These are phyloP conservation scores for Gnatocerus cornutus DNA, from an alignment of 2,888 invertebrate species.

Conservation along the genomic window DNA sequence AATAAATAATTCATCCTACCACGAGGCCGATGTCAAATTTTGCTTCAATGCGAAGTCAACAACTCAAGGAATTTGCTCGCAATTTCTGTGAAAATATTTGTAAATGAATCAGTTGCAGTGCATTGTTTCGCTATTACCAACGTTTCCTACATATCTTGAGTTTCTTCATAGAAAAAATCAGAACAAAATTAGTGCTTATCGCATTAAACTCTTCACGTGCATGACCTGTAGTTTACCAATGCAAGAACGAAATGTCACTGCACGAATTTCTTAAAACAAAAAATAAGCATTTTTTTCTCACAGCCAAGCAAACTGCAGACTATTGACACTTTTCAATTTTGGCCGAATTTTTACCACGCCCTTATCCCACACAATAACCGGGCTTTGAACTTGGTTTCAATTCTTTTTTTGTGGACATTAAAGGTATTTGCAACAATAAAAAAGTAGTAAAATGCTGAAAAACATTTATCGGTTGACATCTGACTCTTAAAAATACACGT, in stretches of 20 bases:
- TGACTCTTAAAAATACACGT: conserved; percentile 3
- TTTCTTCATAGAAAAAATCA: background rate
- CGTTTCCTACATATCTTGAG: background rate
- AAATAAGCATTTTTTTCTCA: conserved; percentile 1
- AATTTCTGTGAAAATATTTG: conserved; percentile 2
- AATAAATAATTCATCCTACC: background rate
- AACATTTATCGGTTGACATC: conserved; percentile 5
- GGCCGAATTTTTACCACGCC: conserved; percentile 23
- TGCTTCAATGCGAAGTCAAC: background rate
- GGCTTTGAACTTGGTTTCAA: conserved; percentile 4
- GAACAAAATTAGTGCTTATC: background rate
- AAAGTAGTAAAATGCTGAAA: conserved; percentile 31
- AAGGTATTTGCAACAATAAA: conserved; percentile 31
- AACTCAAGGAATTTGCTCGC: background rate
- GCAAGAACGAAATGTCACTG: background rate
- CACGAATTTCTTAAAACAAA: conserved; percentile 2
- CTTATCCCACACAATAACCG: conserved; percentile 26
- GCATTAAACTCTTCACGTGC: conserved; percentile 4
- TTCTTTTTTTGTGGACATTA: conserved; percentile 18
- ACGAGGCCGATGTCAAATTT: conserved; percentile 2
- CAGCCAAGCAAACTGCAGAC: too few relatives aligned
- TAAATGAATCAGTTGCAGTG: background rate
- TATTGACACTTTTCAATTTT: background rate
- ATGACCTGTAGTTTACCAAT: conserved; percentile 4
- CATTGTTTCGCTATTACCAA: background rate